Evolutionary conservation across 1,140 invertebrate genomes (phyloP), one percentile per base, ranked within the genome.

Genomic region (Caenorhabditis briggsae): DNA sequence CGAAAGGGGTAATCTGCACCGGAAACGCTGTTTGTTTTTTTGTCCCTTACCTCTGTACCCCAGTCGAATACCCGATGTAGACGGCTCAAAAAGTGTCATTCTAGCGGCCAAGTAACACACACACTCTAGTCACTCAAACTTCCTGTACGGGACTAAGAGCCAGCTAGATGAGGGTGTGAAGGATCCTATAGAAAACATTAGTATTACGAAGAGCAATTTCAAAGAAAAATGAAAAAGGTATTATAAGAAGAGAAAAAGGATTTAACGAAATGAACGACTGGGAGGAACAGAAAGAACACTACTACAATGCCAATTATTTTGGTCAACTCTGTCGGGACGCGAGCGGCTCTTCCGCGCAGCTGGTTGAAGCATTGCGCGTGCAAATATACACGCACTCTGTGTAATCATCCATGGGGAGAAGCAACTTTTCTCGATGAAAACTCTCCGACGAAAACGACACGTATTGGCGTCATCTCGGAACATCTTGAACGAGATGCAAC

Each of bases 81-180:
- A 78, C 46, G 70, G 70, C 70, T 78, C 70, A 78, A 78, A 78
- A 50, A 78, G 70, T 78, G 70, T 78, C 70, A 78, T 78, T 53
- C 23, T 78, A 20, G 64, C 53, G 70, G 46, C 65, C 20, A 46
- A 78, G 43, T 78, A 23, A 53, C 33, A 78, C 33, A 78, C 33
- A 33, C 43, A 50, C 43, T 78, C 70, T 12, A 78, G 11, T 78
- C 46, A 50, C 43, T 48, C 18, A 12, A 78, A 50, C n/a, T 78
- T 70, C 23, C 9, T 20, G 16, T 46, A 23, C 14, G 46, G 18
- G 43, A 50, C 12, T 23, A 50, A 6, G 70, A 78, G 70, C 70
- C 46, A n/a, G 70, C 46, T 50, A 48, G 20, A n/a, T 48, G 41
- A 23, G 16, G 11, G 23, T 65, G n/a, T 11, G 46, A 78, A 46